These are phyloP conservation scores for Volucella zonaria DNA, from an alignment of 2,888 invertebrate genomes.

Conservation along the genomic window DNA sequence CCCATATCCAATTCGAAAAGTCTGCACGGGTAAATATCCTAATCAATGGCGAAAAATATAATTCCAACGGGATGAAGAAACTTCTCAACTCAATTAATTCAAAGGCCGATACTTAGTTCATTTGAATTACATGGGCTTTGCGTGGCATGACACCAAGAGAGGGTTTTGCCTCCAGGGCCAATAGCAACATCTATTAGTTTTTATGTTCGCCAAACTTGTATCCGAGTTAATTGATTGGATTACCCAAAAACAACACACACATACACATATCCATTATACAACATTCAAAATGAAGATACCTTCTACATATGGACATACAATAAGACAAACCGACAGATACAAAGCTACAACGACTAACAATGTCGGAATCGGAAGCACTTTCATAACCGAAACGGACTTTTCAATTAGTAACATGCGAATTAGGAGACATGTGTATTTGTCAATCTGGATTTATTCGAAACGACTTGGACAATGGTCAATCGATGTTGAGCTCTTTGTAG, in stretches of 20 bases:
- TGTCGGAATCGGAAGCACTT: constrained; percentile 69
- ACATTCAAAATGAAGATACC: no score
- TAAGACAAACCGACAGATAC: constrained; percentile 27
- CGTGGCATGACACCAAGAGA: not conserved
- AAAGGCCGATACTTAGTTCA: constrained; percentile 39
- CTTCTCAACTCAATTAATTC: constrained; percentile 60
- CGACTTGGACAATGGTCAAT: constrained; percentile 62
- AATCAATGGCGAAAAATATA: constrained; percentile 51
- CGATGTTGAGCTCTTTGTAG: constrained; percentile 21
- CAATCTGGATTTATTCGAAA: constrained; percentile 67
- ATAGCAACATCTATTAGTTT: constrained; percentile 73
- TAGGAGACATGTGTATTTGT: constrained; percentile 75
- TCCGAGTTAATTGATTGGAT: constrained; percentile 72
- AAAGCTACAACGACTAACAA: constrained; percentile 62
- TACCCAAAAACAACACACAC: constrained; percentile 50
- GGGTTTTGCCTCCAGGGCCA: constrained; percentile 50
- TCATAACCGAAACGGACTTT: constrained; percentile 75
- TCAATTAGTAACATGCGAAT: constrained; percentile 77
- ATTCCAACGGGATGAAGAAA: constrained; percentile 25
- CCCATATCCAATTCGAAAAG: not conserved
- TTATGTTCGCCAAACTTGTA: constrained; percentile 69
- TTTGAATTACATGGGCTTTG: constrained; percentile 45
- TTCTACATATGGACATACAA: not conserved
- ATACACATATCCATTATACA: not conserved
- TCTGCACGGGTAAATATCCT: constrained; percentile 18